Evolutionary conservation across 2,888 invertebrate genomes (phyloP), one percentile per base, ranked within the genome.

Genomic region (Latrodectus hesperus): DNA sequence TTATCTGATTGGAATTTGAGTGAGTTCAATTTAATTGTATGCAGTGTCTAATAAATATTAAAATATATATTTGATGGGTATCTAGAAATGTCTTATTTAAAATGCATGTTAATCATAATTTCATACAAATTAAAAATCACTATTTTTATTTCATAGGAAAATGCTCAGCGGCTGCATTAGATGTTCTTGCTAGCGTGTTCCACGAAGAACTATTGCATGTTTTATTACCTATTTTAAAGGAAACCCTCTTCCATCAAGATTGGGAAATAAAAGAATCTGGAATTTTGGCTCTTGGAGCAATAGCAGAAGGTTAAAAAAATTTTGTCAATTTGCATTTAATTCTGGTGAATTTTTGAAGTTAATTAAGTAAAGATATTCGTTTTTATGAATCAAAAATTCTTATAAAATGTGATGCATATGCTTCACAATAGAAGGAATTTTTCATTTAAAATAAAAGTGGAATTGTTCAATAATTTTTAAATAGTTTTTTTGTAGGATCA

Each of bases 191-290:
- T 22, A 98, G 98, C 93, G 99, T 99, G 60, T 99, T 99, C 92
- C 95, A 96, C 72, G 98, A 99, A 89, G 98, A 98, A 89, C 94
- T 99, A 85, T 94, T 99, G 91, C 97, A 98, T 0, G 96, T 98
- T 89, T 94, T 99, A 60, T 95, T 99, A 91, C 99, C 99, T 9
- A 98, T 99, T 91, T 94, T 99, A 16, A 98, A 99, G 92, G 99
- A 99, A 92, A 98, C 98, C 0, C 94, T 99, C 3, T 98, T 98
- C 92, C 98, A 99, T 92, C 95, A 95, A 87, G 96, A 98, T 89
- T 99, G 99, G 99, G 96, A 97, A 91, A 96, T 99, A 86, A 98
- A 99, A 93, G 98, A 98, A 92, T 95, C 97, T 90, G 98, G 97
- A 17, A 98, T 98, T 90, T 93, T 98, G 79, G 98, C 99, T 2